Base-by-base conservation (phyloP, 1,140 invertebrate genomes). In the Halotydeus destructor region DNA sequence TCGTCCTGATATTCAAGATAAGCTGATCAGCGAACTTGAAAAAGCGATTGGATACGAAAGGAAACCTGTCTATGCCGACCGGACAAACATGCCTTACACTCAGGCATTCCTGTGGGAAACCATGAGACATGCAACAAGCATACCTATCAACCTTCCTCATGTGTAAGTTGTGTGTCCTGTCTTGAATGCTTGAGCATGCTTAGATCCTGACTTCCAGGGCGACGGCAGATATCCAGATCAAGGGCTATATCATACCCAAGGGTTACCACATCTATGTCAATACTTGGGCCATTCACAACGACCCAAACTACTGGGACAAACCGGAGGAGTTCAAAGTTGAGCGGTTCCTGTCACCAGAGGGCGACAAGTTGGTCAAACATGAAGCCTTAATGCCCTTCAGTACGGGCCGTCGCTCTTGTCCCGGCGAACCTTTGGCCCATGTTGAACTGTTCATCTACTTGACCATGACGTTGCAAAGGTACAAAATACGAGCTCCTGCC, bases 371-470 rank as follows among this genome's bases (percentile, higher is more conserved):
- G 6, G 30, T 41, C 2, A 48, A 52, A 35, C 32, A 41, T 14
- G 44, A 53, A n/a, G 18, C 41, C 25, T 46, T 52, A 5, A 52
- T 59, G 23, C 57, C 58, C 18, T 59, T 58, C 21, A 25, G 22
- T n/a, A n/a, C n/a, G n/a, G n/a, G 73, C 9, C 80, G 76, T 51
- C 75, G 76, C 54, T 69, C 76, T 30, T 91, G 84, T 52, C 74
- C 85, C 54, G 84, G 84, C 9, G 80, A 86, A 60, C 62, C 71
- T 16, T 55, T 88, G 37, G 81, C 80, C 1, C 74, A 72, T 50
- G 74, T 77, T 44, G 85, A 85, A 51, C 65, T 89, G 12, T 88
- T 88, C 50, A 54, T 86, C 14, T 80, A 85, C 52, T 75, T 72
- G 3, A 69, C 78, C 3, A 67, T 71, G 0, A 57, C 88, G 22